Evolutionary conservation across 2,797 vertebrate species (phyloP).

Genomic region (Tolypeutes matacus): DNA sequence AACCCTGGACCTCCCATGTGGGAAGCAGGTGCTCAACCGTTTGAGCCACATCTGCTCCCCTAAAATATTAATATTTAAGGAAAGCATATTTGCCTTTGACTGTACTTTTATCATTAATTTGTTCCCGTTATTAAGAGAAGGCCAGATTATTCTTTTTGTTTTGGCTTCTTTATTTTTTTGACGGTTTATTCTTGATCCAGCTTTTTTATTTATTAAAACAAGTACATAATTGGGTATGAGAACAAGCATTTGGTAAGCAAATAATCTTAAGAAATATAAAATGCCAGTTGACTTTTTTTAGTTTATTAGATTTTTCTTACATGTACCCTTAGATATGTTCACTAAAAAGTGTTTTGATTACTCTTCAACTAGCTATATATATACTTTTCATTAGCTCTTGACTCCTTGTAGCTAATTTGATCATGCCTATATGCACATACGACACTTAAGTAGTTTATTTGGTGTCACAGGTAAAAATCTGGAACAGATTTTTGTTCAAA

Average conservation of each 20-base stretch:
- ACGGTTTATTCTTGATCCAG: background rate
- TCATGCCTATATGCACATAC: background rate
- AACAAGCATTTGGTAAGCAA: slow-evolving; percentile 7
- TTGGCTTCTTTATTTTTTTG: too few relatives aligned
- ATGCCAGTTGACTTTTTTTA: background rate
- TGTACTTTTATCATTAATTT: slow-evolving; percentile 4
- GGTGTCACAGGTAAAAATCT: slow-evolving; percentile 29
- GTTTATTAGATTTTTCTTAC: slow-evolving; percentile 19
- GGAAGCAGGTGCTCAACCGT: too few relatives aligned
- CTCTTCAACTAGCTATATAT: background rate
- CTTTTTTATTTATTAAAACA: slow-evolving; percentile 44
- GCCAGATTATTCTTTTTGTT: background rate
- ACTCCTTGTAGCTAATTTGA: slow-evolving; percentile 25
- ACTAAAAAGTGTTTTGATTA: background rate
- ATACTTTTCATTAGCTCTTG: slow-evolving; percentile 22
- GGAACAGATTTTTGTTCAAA: slow-evolving; percentile 44
- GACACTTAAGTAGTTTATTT: slow-evolving; percentile 37
- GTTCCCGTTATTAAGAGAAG: slow-evolving; percentile 28
- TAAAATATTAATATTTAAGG: background rate
- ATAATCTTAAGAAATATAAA: slow-evolving; percentile 56
- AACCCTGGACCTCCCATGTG: too few relatives aligned
- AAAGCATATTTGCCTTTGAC: slow-evolving; percentile 35
- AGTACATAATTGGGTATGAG: background rate
- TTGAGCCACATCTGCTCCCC: too few relatives aligned
- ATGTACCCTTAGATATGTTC: background rate